Evolutionary conservation across 2,113 vertebrate genomes (phyloP).

Genomic region (Platichthys stellatus): DNA sequence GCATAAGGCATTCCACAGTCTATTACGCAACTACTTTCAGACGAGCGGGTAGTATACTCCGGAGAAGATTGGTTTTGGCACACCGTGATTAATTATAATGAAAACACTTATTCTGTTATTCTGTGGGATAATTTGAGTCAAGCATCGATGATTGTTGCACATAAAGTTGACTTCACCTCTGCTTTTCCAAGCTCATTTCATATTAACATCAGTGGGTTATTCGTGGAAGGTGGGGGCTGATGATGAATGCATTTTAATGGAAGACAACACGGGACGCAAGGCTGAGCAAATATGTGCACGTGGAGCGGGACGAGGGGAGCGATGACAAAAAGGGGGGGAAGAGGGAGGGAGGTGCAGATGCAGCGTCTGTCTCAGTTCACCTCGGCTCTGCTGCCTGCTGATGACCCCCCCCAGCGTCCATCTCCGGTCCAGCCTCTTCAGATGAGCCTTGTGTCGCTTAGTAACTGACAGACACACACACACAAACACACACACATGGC

Average conservation of each 20-base stretch:
- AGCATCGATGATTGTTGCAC: conserved; percentile 45
- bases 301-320: conserved; percentile 20
- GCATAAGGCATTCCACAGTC: conserved; percentile 51
- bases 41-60: conserved; percentile 42
- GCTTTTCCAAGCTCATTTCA: conserved; percentile 50
- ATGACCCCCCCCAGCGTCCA: conserved; percentile 98
- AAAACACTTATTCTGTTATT: conserved; percentile 41
- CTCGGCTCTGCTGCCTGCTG: conserved; percentile 98
- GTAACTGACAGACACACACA: conserved; percentile 88
- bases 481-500: conserved; percentile 67
- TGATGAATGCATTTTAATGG: conserved; percentile 45
- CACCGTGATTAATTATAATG: conserved; percentile 34
- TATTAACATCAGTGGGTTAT: conserved; percentile 65
- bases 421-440: conserved; percentile 97
- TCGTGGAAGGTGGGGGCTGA: conserved; percentile 24
- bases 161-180: conserved; percentile 62
- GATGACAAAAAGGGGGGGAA: neutral
- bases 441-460: conserved; percentile 97
- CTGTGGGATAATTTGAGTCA: conserved; percentile 45
- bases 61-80: conserved; percentile 59
- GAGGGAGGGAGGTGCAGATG: conserved; percentile 36
- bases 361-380: conserved; percentile 83
- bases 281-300: conserved; percentile 33
- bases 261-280: conserved; percentile 45
- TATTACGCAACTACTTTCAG: conserved; percentile 61